Conservation (phyloP, 2,797 vertebrate genomes). For the Serranus cabrilla region DNA sequence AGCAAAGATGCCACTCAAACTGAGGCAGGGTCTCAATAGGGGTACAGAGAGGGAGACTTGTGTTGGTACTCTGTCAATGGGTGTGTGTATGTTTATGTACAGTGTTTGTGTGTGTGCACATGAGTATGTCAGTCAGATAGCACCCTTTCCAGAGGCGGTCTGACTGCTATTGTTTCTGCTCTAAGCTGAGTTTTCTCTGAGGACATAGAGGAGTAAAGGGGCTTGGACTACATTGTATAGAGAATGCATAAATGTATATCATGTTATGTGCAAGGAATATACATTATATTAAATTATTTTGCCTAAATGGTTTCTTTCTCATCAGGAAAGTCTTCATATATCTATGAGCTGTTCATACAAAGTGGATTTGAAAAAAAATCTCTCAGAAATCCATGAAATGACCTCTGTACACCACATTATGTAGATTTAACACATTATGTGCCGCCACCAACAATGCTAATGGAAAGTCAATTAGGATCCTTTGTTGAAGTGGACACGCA, state of each 20-base stretch:
- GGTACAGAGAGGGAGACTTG: conserved; percentile 49
- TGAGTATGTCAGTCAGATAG: conserved; percentile 42
- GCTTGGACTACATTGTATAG: conserved; percentile 8
- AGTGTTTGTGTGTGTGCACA: conserved; percentile 28
- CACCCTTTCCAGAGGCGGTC: conserved; percentile 16
- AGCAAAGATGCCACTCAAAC: conserved; percentile 79
- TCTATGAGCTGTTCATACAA: background rate
- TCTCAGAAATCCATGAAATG: too few species aligned
- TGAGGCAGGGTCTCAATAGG: conserved; percentile 68
- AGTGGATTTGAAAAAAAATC: too few species aligned
- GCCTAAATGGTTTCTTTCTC: background rate
- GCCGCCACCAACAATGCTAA: too few species aligned
- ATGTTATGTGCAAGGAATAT: background rate
- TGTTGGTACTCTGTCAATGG: conserved; percentile 34
- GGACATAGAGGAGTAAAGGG: background rate
- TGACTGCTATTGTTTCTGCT: conserved; percentile 33
- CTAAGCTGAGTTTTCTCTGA: conserved; percentile 18
- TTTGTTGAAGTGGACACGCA: too few species aligned
- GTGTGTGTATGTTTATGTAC: conserved; percentile 31
- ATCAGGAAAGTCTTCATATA: background rate
- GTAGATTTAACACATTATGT: too few species aligned
- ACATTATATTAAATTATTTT: background rate
- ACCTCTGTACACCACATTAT: too few species aligned
- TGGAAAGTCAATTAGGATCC: too few species aligned
- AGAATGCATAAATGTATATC: background rate